Conservation (phyloP, 2,797 vertebrate species). For the Pteronotus mesoamericanus region DNA sequence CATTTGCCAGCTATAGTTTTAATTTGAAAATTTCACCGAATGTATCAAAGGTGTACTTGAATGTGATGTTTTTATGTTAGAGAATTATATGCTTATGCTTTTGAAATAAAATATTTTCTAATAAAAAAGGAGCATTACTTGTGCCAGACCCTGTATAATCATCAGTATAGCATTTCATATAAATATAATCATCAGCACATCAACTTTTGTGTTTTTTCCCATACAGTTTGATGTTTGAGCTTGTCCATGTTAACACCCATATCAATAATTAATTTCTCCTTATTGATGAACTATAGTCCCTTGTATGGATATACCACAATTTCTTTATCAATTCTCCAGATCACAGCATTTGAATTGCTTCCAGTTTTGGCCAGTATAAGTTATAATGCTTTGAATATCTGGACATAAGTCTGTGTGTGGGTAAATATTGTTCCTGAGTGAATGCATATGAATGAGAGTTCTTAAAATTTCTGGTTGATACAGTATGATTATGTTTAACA, state of each 20-base stretch:
- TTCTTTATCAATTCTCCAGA: not conserved
- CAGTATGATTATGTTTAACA: not conserved
- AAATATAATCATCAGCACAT: not conserved
- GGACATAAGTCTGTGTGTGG: not conserved
- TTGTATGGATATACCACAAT: not conserved
- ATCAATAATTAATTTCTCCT: not conserved
- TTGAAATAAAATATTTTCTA: no score
- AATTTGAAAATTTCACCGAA: no score
- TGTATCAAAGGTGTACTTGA: no score
- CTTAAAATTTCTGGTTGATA: not conserved
- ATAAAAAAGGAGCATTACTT: no score
- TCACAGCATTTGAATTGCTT: not conserved
- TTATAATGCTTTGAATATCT: not conserved
- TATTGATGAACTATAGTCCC: not conserved
- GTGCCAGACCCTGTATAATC: no score
- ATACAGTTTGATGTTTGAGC: not conserved
- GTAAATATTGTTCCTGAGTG: not conserved
- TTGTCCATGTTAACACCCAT: not conserved
- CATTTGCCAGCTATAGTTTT: no score
- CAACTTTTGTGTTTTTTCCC: not conserved
- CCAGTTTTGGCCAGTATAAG: not conserved
- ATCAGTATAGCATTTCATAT: not conserved
- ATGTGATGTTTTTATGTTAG: no score
- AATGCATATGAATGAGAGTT: not conserved
- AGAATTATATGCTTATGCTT: no score